A percentile compares a stretch with the other conserved stretches of the same genome.
Conservation (phyloP, 2,888 invertebrate species). For the Platycheirus albimanus region DNA sequence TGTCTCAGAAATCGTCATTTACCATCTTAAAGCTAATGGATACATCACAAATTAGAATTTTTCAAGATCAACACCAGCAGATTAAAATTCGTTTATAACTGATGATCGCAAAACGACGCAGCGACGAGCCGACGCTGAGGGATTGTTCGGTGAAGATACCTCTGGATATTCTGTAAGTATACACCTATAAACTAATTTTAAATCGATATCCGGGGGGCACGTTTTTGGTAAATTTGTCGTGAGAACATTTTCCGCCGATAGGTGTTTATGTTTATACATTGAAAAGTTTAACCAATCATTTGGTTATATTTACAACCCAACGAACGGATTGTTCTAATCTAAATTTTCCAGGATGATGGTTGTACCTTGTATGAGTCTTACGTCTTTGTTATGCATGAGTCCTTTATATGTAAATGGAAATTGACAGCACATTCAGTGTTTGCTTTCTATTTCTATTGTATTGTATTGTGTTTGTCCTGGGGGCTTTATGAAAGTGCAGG, state of each 20-base stretch:
- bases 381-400: background rate
- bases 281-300: too few relatives aligned
- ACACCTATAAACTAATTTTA: background rate
- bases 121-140: constrained; percentile 79
- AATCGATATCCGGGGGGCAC: too few relatives aligned
- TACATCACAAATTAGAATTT: constrained; percentile 21
- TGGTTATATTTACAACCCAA: too few relatives aligned
- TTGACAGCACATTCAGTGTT: constrained; percentile 25
- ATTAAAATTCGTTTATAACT: constrained; percentile 60
- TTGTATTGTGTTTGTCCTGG: constrained; percentile 23
- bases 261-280: too few relatives aligned
- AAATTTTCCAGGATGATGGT: too few relatives aligned
- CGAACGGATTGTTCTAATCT: too few relatives aligned
- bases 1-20: constrained; percentile 16
- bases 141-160: constrained; percentile 83
- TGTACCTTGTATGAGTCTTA: too few relatives aligned
- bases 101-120: constrained; percentile 76
- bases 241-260: constrained; percentile 30
- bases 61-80: constrained; percentile 29
- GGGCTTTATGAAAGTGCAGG: constrained; percentile 16
- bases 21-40: constrained; percentile 52
- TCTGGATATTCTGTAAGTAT: constrained; percentile 83
- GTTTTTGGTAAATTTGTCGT: background rate
- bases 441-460: constrained; percentile 42
- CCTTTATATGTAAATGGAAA: constrained; percentile 17